Conservation (phyloP, 2,113 vertebrate genomes). For the Amblyornis subalaris region DNA sequence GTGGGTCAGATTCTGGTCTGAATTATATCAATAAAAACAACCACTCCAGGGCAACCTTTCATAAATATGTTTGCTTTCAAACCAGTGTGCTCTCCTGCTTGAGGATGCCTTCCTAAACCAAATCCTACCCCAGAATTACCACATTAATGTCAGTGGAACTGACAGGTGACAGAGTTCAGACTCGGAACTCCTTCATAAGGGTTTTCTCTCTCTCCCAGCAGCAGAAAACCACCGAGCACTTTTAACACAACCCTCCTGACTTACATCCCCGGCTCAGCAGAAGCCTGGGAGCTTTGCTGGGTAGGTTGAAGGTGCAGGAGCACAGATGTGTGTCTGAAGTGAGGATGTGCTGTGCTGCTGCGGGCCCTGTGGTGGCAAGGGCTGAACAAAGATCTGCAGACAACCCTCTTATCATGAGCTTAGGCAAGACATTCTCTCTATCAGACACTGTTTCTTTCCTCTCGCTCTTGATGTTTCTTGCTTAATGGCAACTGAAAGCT, state of each 20-base stretch:
- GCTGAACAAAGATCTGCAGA: background rate
- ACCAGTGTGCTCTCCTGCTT: background rate
- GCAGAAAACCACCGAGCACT: background rate
- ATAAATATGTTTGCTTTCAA: background rate
- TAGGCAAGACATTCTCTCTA: background rate
- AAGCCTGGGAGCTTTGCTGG: background rate
- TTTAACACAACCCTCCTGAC: background rate
- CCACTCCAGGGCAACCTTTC: background rate
- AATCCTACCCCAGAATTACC: background rate
- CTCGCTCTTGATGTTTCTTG: background rate
- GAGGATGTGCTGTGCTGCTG: background rate
- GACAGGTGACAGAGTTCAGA: conserved; percentile 13
- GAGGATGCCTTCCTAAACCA: conserved; percentile 15
- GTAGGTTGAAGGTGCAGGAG: background rate
- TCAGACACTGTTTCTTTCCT: background rate
- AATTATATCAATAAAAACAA: background rate
- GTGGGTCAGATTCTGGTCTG: background rate
- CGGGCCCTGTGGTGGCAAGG: background rate
- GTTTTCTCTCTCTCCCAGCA: background rate
- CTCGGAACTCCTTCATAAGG: background rate
- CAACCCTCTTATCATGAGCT: background rate
- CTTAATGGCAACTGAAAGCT: background rate
- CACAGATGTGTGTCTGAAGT: background rate
- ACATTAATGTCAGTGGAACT: conserved; percentile 16
- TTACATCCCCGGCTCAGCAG: background rate